phyloP scores from a whole-genome alignment of 2,797 vertebrate species.

The Gastrophryne carolinensis region DNA sequence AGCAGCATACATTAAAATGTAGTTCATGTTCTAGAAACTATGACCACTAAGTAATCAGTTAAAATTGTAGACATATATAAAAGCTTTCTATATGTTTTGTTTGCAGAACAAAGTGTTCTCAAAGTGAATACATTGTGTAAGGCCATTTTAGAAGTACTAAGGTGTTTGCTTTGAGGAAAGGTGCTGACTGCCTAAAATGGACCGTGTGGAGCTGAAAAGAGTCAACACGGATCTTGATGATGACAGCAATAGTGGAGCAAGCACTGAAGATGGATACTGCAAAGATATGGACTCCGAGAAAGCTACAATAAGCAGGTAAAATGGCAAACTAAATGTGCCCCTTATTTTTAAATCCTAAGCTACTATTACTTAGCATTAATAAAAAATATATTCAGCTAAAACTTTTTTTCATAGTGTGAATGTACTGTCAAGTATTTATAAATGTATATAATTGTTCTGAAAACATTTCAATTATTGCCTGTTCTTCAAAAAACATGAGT shows the following conservation, averaged over 20 bases:
- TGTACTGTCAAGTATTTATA: no score
- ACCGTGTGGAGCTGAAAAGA: conserved; percentile 88
- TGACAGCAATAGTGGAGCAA: conserved; percentile 81
- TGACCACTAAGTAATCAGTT: conserved; percentile 53
- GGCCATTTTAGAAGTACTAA: conserved; percentile 55
- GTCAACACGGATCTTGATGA: conserved; percentile 82
- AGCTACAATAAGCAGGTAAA: conserved; percentile 81
- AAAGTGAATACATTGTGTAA: conserved; percentile 56
- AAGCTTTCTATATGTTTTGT: conserved; percentile 61
- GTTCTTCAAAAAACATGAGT: no score
- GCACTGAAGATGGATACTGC: conserved; percentile 75
- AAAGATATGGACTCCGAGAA: conserved; percentile 78
- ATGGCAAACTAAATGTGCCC: conserved; percentile 4
- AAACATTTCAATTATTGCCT: no score
- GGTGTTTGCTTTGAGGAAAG: conserved; percentile 68
- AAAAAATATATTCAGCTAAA: no score
- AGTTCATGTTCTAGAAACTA: no score
- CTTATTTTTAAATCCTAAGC: no score
- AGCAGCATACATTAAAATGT: no score
- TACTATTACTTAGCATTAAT: no score
- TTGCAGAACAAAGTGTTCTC: conserved; percentile 72
- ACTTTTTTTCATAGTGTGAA: no score
- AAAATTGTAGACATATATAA: conserved; percentile 58
- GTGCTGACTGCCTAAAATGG: conserved; percentile 69
- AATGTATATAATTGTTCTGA: no score